Conservation (phyloP, 2,888 invertebrate genomes). For the Hedya salicella region DNA sequence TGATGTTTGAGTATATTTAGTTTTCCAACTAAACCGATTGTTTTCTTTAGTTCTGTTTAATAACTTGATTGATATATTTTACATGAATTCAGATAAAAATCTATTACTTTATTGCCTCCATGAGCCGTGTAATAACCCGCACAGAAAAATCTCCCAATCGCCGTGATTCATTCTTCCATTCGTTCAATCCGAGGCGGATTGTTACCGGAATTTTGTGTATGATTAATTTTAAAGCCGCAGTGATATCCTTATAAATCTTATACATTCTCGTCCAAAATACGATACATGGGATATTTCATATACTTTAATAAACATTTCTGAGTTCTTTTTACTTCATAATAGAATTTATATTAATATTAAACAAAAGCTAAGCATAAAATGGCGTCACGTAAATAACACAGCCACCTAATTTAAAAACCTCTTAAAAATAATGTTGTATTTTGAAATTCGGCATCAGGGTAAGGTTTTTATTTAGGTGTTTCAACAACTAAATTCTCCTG, state of each 20-base stretch:
- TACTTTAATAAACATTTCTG: not conserved
- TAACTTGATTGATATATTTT: not conserved
- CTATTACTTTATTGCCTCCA: not conserved
- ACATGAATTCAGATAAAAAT: not conserved
- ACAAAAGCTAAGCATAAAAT: too few species aligned
- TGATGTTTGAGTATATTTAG: too few species aligned
- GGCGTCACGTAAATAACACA: too few species aligned
- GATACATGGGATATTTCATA: not conserved
- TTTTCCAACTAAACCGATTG: too few species aligned
- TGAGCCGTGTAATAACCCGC: constrained; percentile 6
- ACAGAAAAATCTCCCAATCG: constrained; percentile 14
- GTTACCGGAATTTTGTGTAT: constrained; percentile 25
- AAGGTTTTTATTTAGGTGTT: too few species aligned
- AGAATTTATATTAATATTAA: too few species aligned
- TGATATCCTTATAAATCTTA: constrained; percentile 22
- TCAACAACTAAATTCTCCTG: too few species aligned
- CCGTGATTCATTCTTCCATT: constrained; percentile 34
- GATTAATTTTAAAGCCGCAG: constrained; percentile 34
- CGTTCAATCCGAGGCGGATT: constrained; percentile 6
- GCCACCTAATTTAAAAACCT: too few species aligned
- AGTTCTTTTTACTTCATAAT: too few species aligned
- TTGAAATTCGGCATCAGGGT: too few species aligned
- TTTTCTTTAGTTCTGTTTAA: not conserved
- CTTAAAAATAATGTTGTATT: too few species aligned
- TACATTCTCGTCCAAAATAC: constrained; percentile 15